Conservation (phyloP, 2,113 vertebrate genomes). For the Callocephalon fimbriatum region DNA sequence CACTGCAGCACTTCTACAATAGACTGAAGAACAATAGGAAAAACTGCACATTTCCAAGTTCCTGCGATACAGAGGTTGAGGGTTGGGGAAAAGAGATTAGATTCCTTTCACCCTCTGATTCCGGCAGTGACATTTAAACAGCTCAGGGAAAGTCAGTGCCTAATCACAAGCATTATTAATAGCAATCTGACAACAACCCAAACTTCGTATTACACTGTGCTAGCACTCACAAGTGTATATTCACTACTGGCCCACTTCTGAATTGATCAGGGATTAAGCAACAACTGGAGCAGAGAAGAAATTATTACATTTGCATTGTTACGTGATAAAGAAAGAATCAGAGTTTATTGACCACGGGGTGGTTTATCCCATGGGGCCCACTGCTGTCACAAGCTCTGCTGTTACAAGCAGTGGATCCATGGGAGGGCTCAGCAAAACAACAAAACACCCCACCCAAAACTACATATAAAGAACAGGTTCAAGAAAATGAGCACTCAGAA, state of each 20-base stretch:
- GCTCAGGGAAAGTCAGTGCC: slow-evolving; percentile 20
- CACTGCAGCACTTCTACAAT: slow-evolving; percentile 23
- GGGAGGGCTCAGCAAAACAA: not conserved
- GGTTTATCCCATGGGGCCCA: not conserved
- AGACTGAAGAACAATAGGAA: slow-evolving; percentile 45
- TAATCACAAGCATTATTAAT: slow-evolving; percentile 20
- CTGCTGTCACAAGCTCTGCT: not conserved
- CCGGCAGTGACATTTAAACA: not conserved
- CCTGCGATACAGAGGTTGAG: not conserved
- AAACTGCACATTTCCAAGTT: not conserved
- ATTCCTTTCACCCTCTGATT: slow-evolving; percentile 7
- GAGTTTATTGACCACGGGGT: not conserved
- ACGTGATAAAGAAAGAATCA: not conserved
- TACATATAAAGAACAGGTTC: not conserved
- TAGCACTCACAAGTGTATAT: slow-evolving; percentile 16
- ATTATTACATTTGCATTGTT: slow-evolving; percentile 52
- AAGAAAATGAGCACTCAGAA: not conserved
- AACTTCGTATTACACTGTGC: slow-evolving; percentile 24
- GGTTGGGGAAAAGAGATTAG: not conserved
- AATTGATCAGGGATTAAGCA: slow-evolving; percentile 56
- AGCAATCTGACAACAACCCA: slow-evolving; percentile 44
- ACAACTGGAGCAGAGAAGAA: slow-evolving; percentile 49
- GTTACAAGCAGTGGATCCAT: not conserved
- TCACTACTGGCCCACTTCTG: slow-evolving; percentile 44
- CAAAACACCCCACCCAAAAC: not conserved